These are phyloP conservation scores for Delphinapterus leucas DNA, from an alignment of 2,113 vertebrate genomes.

Conservation along the genomic window DNA sequence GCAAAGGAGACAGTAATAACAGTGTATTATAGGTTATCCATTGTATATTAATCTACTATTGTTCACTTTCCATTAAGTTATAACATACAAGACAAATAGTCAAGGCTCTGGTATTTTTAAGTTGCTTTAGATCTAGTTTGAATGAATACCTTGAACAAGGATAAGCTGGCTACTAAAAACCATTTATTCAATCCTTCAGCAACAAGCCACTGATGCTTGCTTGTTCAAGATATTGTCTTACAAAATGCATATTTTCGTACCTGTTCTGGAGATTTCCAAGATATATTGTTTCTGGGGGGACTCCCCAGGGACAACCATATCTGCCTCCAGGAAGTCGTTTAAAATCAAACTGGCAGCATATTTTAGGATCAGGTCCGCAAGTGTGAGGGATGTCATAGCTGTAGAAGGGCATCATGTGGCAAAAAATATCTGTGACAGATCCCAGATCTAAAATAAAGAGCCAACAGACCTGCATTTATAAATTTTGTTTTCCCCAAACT, in stretches of 20 bases:
- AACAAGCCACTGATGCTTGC: background rate
- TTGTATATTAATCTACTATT: constrained; percentile 29
- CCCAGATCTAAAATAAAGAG: constrained; percentile 85
- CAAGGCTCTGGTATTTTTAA: background rate
- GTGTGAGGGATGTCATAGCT: constrained; percentile 97
- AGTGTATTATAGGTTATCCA: background rate
- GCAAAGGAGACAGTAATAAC: constrained; percentile 39
- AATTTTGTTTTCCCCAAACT: background rate
- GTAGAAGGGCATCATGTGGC: constrained; percentile 99
- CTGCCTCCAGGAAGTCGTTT: constrained; percentile 92
- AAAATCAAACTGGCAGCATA: constrained; percentile 98
- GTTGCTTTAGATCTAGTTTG: constrained; percentile 9
- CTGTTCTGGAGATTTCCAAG: constrained; percentile 89
- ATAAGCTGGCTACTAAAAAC: background rate
- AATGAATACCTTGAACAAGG: background rate
- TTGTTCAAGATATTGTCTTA: background rate
- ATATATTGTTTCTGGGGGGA: constrained; percentile 90
- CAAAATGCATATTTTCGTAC: constrained; percentile 75
- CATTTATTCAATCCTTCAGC: constrained; percentile 9
- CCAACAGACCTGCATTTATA: constrained; percentile 38
- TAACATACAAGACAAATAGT: background rate
- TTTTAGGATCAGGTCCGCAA: constrained; percentile 93
- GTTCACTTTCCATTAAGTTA: constrained; percentile 41
- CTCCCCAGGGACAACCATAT: constrained; percentile 92
- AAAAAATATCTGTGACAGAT: constrained; percentile 91